Percentiles rank a stretch among this genome's conserved stretches.
Conservation (phyloP, 2,888 invertebrate genomes). For the Junonia oenone region DNA sequence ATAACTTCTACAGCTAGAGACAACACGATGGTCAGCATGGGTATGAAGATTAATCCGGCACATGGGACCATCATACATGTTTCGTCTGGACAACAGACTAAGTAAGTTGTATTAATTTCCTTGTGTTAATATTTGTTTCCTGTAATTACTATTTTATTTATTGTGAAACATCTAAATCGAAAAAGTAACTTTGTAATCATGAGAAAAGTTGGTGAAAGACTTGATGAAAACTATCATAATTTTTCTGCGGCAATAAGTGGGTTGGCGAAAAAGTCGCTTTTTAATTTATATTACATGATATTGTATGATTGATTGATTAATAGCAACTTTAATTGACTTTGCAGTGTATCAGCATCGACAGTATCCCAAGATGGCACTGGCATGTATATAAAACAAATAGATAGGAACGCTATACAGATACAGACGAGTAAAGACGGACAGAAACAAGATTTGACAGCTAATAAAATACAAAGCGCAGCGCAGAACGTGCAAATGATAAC, state of each 20-base stretch:
- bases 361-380: slow-evolving; percentile 59
- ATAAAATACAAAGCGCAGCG: slow-evolving; percentile 56
- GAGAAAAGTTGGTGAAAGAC: too few species aligned
- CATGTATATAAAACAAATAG: slow-evolving; percentile 71
- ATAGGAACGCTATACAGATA: slow-evolving; percentile 65
- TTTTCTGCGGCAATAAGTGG: too few species aligned
- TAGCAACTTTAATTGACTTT: too few species aligned
- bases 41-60: slow-evolving; percentile 71
- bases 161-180: too few species aligned
- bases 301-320: too few species aligned
- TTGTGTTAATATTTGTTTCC: neutral
- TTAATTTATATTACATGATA: too few species aligned
- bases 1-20: slow-evolving; percentile 57
- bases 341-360: slow-evolving; percentile 59
- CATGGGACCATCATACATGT: slow-evolving; percentile 73
- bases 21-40: slow-evolving; percentile 67
- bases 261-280: too few species aligned
- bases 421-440: slow-evolving; percentile 62
- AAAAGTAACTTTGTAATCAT: too few species aligned
- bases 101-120: slow-evolving; percentile 45
- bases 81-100: slow-evolving; percentile 71
- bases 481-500: slow-evolving; percentile 75
- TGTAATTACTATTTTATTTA: neutral
- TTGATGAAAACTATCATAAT: too few species aligned
- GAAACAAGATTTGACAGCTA: slow-evolving; percentile 54